phyloP scores from a whole-genome alignment of 2,797 vertebrate species.

The Sylvilagus floridanus region DNA sequence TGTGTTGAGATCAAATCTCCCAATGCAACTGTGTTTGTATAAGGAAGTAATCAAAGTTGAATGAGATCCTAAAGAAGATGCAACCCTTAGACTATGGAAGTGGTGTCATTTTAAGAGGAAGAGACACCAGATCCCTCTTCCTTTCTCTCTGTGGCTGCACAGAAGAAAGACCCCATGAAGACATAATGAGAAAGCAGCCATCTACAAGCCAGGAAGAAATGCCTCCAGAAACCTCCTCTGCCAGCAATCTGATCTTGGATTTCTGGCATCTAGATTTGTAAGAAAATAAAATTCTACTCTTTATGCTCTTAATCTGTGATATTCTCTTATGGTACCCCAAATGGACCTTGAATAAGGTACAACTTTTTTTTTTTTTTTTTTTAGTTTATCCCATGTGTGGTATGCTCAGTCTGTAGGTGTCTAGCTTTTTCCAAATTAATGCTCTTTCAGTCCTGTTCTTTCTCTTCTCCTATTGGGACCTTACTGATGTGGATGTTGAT shows the following conservation, averaged over 20 bases:
- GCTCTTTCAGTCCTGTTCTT: background rate
- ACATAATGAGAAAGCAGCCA: background rate
- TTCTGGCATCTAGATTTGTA: background rate
- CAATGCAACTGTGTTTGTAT: background rate
- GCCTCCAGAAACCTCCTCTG: background rate
- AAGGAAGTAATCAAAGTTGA: background rate
- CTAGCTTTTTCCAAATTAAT: background rate
- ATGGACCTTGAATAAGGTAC: background rate
- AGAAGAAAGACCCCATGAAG: background rate
- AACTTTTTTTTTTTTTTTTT: background rate
- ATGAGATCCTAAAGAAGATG: background rate
- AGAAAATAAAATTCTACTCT: background rate
- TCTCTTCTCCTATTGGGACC: background rate
- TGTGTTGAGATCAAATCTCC: background rate
- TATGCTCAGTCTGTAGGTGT: background rate
- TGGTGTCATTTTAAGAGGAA: background rate
- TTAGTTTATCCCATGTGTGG: background rate
- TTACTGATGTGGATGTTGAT: background rate
- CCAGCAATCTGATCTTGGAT: background rate
- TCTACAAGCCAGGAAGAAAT: background rate
- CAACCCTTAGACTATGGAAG: background rate
- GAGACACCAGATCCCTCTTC: background rate
- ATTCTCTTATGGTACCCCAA: background rate
- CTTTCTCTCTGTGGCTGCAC: background rate
- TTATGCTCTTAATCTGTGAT: background rate